Percentiles rank a stretch among this genome's conserved stretches.
phyloP scores from a whole-genome alignment of 2,113 vertebrate genomes.

The Stegostoma tigrinum region DNA sequence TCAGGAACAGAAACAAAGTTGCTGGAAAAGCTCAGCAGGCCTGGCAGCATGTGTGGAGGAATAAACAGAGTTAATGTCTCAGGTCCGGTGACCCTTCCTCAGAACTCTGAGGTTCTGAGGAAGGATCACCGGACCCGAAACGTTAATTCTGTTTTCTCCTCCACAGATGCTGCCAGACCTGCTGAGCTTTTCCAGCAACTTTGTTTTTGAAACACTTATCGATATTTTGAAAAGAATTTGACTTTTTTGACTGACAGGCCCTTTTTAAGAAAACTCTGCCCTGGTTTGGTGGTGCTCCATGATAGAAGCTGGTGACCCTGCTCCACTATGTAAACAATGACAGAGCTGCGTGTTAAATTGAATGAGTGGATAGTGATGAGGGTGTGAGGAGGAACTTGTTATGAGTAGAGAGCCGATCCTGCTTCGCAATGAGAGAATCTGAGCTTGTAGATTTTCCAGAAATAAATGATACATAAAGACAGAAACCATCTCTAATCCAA shows the following conservation, averaged over 20 bases:
- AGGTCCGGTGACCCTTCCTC: too few species aligned
- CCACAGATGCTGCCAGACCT: too few species aligned
- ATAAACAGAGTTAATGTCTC: too few species aligned
- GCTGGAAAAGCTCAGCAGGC: too few species aligned
- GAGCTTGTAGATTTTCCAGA: background rate
- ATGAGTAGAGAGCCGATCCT: background rate
- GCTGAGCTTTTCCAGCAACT: too few species aligned
- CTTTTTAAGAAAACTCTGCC: background rate
- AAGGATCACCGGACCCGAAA: too few species aligned
- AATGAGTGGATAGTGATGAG: background rate
- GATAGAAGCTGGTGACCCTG: background rate
- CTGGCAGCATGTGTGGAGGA: too few species aligned
- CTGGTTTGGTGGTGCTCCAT: background rate
- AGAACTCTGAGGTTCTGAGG: too few species aligned
- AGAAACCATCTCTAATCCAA: background rate
- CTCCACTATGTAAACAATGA: background rate
- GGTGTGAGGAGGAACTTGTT: background rate
- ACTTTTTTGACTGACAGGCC: background rate
- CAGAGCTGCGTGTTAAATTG: background rate
- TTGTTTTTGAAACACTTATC: background rate
- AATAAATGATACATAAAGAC: background rate
- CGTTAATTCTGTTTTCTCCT: too few species aligned
- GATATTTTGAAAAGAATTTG: background rate
- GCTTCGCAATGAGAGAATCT: background rate
- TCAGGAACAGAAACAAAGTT: too few species aligned